Evolutionary conservation across 1,140 invertebrate species (phyloP).

Genomic region (Palaemon carinicauda): DNA sequence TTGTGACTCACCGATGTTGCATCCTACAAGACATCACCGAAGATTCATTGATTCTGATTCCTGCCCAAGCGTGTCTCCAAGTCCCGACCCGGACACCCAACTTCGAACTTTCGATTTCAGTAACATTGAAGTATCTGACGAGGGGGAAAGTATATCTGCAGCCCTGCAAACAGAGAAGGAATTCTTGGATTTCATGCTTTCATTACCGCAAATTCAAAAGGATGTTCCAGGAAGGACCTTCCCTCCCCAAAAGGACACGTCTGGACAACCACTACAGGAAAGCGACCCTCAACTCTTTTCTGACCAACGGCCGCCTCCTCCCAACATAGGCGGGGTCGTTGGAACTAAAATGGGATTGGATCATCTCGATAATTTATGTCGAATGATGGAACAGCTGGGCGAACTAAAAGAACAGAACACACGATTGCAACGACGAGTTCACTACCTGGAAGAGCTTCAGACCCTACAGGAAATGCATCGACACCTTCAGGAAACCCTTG

Average conservation of each 20-base stretch:
- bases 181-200: conserved; percentile 60
- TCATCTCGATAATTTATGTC: conserved; percentile 79
- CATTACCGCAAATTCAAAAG: conserved; percentile 55
- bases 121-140: conserved; percentile 17
- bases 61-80: conserved; percentile 58
- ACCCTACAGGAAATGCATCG: conserved; percentile 70
- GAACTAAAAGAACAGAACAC: conserved; percentile 76
- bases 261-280: background rate
- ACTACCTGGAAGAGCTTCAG: conserved; percentile 78
- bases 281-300: background rate
- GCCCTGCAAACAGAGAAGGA: conserved; percentile 60
- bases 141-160: conserved; percentile 40
- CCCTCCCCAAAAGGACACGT: background rate
- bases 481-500: conserved; percentile 60
- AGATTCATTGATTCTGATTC: conserved; percentile 53
- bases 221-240: conserved; percentile 1
- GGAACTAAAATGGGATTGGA: conserved; percentile 70
- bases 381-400: conserved; percentile 78
- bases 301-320: conserved; percentile 10
- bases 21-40: background rate
- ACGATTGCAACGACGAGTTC: conserved; percentile 73
- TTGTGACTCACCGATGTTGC: conserved; percentile 39
- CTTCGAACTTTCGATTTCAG: conserved; percentile 50
- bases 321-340: conserved; percentile 31
- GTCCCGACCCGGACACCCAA: conserved; percentile 54